Evolutionary conservation across 92 coral and sea anemone genomes (phyloP), one percentile per base, ranked within the genome.

Genomic region (Scolanthus callimorphus): DNA sequence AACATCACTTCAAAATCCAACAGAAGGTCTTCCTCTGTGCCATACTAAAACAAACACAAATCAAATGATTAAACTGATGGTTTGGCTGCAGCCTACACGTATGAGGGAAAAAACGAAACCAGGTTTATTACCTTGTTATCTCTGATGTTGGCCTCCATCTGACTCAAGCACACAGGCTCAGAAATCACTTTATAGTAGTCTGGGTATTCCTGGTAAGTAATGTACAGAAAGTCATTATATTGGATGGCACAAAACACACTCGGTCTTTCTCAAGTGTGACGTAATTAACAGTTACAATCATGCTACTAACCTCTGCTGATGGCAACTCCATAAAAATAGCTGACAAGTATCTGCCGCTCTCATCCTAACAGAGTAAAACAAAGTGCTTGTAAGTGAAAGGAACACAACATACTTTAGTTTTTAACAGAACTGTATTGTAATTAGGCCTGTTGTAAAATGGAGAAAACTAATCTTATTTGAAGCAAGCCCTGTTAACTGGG

Each of bases 1-100:
- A 92, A 92, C 98, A 92, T 92, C 29, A 92, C 96, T 66, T 92
- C 98, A 67, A 92, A 92, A 80, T 92, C 98, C 59, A 92, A 73
- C 59, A 92, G 63, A 46, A 92, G 55, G 49, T 92, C 96, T 28
- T 92, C 96, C 49, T 92, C 98, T 25, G 87, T 28, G 41, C 76
- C 71, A 49, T 92, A 92, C 98, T 92, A 21, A 46, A 10, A 46
- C 8, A 46, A 34, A n/a, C n/a, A n/a, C n/a, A n/a, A n/a, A n/a
- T n/a, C n/a, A n/a, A n/a, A n/a, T n/a, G n/a, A n/a, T n/a, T n/a
- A n/a, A n/a, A n/a, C n/a, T n/a, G n/a, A n/a, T n/a, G n/a, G n/a
- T n/a, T n/a, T n/a, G n/a, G n/a, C n/a, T n/a, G n/a, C n/a, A n/a
- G n/a, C n/a, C n/a, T n/a, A n/a, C n/a, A n/a, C n/a, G n/a, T n/a